These are phyloP conservation scores for Littorina saxatilis DNA, from an alignment of 1,140 invertebrate species.

Conservation along the genomic window DNA sequence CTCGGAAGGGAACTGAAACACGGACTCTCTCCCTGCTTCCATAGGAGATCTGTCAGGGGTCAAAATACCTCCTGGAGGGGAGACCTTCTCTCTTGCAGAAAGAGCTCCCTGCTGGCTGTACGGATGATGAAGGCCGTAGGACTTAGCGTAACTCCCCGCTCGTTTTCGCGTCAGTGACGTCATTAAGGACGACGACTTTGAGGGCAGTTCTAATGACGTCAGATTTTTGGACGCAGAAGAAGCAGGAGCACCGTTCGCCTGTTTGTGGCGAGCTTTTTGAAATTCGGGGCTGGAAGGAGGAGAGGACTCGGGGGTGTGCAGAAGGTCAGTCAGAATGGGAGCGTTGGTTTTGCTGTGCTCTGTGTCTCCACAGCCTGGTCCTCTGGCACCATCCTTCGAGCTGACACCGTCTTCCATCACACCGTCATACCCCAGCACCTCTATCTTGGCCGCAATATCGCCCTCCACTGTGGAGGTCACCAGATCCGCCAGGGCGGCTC, in stretches of 20 bases:
- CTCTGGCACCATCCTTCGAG: too few relatives aligned
- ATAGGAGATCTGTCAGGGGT: conserved; percentile 53
- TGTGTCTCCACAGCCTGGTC: too few relatives aligned
- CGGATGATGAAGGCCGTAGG: background rate
- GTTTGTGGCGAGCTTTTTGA: conserved; percentile 22
- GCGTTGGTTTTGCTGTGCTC: too few relatives aligned
- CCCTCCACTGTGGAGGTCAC: background rate
- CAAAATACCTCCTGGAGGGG: conserved; percentile 37
- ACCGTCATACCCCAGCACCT: background rate
- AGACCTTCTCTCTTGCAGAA: conserved; percentile 9
- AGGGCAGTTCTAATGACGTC: background rate
- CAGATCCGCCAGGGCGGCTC: background rate
- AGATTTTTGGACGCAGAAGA: background rate
- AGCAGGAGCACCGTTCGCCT: background rate
- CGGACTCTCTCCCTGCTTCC: conserved; percentile 31
- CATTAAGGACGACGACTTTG: conserved; percentile 23
- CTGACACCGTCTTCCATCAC: too few relatives aligned
- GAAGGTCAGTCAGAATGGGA: conserved; percentile 44
- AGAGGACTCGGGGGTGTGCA: conserved; percentile 58
- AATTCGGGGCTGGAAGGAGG: conserved; percentile 49
- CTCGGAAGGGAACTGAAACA: conserved; percentile 35
- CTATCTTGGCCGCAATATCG: background rate
- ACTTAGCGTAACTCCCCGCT: background rate
- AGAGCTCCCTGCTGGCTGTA: conserved; percentile 14
- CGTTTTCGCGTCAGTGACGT: conserved; percentile 29